Conservation (phyloP, 2,888 invertebrate genomes). For the Mesodorylaimus sp. region DNA sequence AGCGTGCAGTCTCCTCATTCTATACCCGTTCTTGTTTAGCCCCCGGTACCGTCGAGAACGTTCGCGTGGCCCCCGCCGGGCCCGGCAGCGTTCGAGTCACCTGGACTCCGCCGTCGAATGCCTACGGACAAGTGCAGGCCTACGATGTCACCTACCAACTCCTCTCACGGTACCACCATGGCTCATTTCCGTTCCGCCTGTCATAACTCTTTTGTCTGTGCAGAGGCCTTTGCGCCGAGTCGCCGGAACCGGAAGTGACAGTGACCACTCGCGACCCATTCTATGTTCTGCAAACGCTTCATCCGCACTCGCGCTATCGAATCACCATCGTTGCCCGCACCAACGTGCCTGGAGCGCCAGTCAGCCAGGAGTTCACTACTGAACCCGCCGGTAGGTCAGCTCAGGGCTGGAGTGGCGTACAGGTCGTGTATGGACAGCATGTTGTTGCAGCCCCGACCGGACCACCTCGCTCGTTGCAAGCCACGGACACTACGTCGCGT, state of each 20-base stretch:
- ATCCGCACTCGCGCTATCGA: constrained; percentile 26
- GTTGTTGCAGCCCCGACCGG: constrained; percentile 18
- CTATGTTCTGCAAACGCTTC: constrained; percentile 22
- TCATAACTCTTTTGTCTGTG: neutral
- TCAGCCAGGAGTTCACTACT: constrained; percentile 23
- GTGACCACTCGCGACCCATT: constrained; percentile 19
- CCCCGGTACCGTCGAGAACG: constrained; percentile 24
- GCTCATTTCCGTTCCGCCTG: neutral
- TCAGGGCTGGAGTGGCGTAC: no score
- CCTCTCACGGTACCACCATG: constrained; percentile 15
- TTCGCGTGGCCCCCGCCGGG: constrained; percentile 16
- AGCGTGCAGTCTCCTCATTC: neutral
- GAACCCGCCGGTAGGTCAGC: constrained; percentile 17
- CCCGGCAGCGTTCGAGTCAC: constrained; percentile 22
- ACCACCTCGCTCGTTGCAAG: constrained; percentile 21
- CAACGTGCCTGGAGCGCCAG: constrained; percentile 18
- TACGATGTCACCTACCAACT: constrained; percentile 30
- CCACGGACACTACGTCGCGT: constrained; percentile 3
- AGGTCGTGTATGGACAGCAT: neutral
- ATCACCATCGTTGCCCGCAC: constrained; percentile 28
- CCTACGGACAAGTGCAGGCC: constrained; percentile 24
- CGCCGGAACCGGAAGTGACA: constrained; percentile 19
- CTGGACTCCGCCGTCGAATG: constrained; percentile 25
- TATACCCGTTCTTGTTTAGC: constrained; percentile 12
- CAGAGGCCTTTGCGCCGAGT: constrained; percentile 25